Conservation (phyloP, 2,888 invertebrate genomes). For the Cataglyphis livida region DNA sequence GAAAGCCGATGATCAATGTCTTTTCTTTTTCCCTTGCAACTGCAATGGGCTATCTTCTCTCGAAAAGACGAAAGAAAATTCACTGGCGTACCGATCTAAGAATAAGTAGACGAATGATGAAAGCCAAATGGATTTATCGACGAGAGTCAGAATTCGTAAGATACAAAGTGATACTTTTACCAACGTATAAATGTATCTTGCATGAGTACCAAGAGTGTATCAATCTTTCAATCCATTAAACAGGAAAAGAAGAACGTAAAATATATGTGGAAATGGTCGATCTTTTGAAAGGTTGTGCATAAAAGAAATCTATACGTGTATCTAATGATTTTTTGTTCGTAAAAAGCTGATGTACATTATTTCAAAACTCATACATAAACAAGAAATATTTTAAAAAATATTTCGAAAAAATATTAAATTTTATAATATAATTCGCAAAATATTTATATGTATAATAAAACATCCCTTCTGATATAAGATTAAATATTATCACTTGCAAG, state of each 20-base stretch:
- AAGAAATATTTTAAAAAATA: neutral
- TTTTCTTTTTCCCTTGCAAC: neutral
- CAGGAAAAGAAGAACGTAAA: neutral
- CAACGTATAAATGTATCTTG: neutral
- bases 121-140: neutral
- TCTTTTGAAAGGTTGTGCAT: neutral
- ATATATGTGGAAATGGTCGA: neutral
- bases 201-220: neutral
- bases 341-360: neutral
- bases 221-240: neutral
- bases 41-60: neutral
- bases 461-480: neutral
- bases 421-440: neutral
- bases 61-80: neutral
- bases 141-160: slow-evolving; percentile 8
- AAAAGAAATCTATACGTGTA: neutral
- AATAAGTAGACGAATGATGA: slow-evolving; percentile 3
- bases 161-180: slow-evolving; percentile 13
- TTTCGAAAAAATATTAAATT: neutral
- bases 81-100: neutral
- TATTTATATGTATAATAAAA: neutral
- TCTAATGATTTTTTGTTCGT: neutral
- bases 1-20: slow-evolving; percentile 20
- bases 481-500: neutral
- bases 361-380: neutral